These are phyloP conservation scores for Leucania comma DNA, from an alignment of 2,888 invertebrate species.

Conservation along the genomic window DNA sequence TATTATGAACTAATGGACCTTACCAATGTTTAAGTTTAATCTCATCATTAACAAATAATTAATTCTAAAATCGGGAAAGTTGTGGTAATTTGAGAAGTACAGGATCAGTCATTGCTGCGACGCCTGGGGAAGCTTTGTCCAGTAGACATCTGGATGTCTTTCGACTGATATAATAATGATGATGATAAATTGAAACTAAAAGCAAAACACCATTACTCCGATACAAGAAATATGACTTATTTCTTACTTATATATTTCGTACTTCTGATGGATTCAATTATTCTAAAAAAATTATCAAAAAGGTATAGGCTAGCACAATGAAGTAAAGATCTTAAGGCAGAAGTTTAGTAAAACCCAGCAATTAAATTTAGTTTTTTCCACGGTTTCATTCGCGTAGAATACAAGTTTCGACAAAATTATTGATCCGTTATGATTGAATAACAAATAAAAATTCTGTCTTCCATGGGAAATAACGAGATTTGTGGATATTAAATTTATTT, in stretches of 20 bases:
- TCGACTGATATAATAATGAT: no score
- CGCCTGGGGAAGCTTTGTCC: no score
- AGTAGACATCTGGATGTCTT: no score
- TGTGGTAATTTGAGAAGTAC: no score
- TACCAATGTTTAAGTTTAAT: background rate
- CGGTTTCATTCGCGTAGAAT: constrained; percentile 65
- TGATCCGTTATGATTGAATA: constrained; percentile 69
- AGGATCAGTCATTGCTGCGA: no score
- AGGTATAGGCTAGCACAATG: background rate
- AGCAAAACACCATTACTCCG: background rate
- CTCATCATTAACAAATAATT: background rate
- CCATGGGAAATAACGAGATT: constrained; percentile 59
- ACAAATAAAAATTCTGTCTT: constrained; percentile 49
- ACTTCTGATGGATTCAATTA: background rate
- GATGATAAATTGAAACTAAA: background rate
- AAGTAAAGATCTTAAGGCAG: constrained; percentile 39
- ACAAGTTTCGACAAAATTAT: constrained; percentile 61
- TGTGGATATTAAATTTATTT: constrained; percentile 31
- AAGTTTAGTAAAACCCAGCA: constrained; percentile 56
- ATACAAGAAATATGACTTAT: background rate
- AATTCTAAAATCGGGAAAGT: background rate
- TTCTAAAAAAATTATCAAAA: constrained; percentile 1
- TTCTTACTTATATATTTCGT: no score
- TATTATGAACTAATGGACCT: background rate
- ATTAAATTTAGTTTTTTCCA: constrained; percentile 64